These are phyloP conservation scores for Gracilinanus agilis DNA, from an alignment of 2,113 vertebrate species.

Conservation along the genomic window DNA sequence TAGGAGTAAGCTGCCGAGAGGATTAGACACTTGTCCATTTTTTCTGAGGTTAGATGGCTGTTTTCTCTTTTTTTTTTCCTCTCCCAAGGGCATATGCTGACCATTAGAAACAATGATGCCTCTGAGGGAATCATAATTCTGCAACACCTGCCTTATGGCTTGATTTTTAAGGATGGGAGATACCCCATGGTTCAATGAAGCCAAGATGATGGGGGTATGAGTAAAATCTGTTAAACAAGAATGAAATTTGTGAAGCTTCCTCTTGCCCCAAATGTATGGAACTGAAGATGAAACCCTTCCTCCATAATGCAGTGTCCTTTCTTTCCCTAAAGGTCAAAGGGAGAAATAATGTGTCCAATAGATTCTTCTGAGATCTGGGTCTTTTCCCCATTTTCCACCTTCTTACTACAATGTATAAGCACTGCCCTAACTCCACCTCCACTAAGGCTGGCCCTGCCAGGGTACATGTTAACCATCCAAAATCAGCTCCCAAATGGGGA, in stretches of 20 bases:
- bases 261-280: neutral
- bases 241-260: neutral
- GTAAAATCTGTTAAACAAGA: neutral
- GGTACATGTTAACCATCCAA: neutral
- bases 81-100: conserved; percentile 49
- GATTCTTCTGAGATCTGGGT: neutral
- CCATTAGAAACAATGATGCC: conserved; percentile 19
- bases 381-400: neutral
- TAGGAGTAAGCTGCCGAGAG: conserved; percentile 57
- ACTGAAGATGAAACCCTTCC: neutral
- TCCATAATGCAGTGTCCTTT: neutral
- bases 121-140: conserved; percentile 37
- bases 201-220: neutral
- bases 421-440: neutral
- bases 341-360: neutral
- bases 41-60: conserved; percentile 70
- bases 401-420: neutral
- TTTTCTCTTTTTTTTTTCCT: conserved; percentile 55
- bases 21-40: conserved; percentile 72
- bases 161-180: neutral
- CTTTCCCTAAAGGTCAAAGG: neutral
- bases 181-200: neutral
- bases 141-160: conserved; percentile 42
- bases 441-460: neutral
- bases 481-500: conserved; percentile 7